These are phyloP conservation scores for Operophtera brumata DNA, from an alignment of 2,888 invertebrate genomes.

Conservation along the genomic window DNA sequence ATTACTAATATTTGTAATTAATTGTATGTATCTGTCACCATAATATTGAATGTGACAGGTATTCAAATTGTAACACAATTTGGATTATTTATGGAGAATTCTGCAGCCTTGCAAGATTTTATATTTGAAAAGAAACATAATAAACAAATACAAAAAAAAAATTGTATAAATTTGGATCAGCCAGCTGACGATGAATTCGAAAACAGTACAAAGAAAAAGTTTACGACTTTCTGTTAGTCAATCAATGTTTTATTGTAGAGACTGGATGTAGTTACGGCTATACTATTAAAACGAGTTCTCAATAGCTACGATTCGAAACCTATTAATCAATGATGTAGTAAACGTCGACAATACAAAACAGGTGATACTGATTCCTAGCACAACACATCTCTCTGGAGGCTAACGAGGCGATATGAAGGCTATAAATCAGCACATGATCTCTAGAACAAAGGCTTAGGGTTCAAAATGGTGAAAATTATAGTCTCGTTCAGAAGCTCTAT, in stretches of 20 bases:
- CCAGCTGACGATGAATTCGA: too few species aligned
- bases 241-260: slow-evolving; percentile 10
- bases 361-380: slow-evolving; percentile 47
- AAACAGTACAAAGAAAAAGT: not conserved
- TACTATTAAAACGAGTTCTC: slow-evolving; percentile 14
- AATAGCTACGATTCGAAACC: slow-evolving; percentile 17
- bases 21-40: too few species aligned
- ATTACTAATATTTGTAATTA: too few species aligned
- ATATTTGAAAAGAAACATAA: too few species aligned
- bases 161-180: too few species aligned
- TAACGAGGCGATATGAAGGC: slow-evolving; percentile 19
- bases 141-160: too few species aligned
- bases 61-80: too few species aligned
- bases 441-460: slow-evolving; percentile 13
- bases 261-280: not conserved
- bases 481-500: slow-evolving; percentile 3
- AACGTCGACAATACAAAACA: slow-evolving; percentile 47
- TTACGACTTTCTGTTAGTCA: slow-evolving; percentile 5
- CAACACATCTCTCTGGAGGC: slow-evolving; percentile 37
- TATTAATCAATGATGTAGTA: slow-evolving; percentile 32
- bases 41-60: too few species aligned
- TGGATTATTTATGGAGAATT: too few species aligned
- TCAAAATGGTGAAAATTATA: not conserved
- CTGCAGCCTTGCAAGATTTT: too few species aligned
- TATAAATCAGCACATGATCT: slow-evolving; percentile 2